Base-by-base conservation (phyloP, 2,888 invertebrate species). In the Platycheirus albimanus region DNA sequence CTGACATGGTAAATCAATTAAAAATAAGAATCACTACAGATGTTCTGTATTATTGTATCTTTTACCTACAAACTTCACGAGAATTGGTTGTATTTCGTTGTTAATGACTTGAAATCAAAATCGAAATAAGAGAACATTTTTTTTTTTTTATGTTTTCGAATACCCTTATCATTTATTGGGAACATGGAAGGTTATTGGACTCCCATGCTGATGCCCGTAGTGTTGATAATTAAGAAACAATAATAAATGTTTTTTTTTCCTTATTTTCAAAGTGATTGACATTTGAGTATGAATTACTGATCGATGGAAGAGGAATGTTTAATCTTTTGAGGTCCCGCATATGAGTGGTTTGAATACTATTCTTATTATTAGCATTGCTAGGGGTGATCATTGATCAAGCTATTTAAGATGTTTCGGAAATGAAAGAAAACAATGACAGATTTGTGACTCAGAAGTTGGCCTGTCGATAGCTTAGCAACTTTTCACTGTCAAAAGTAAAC, bases 1-100 rank as follows among this genome's bases (percentile, higher is more conserved):
- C 43, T 67, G 71, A 81, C 81, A 81, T 77, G 81, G 67, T 81
- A 71, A 76, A 81, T 81, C 81, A 81, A 81, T 81, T 81, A 81
- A 81, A 81, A 81, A 47, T 67, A 45, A 71, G 67, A 81, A 71
- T 72, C 66, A 38, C 45, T 67, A 41, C 71, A 77, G 41, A 69
- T 24, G 47, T 63, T 51, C 28, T 36, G 28, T 30, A 41, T 38
- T 33, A 8, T 43, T 61, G 24, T 24, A 11, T 56, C 56, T 30
- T 52, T 41, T 54, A 28, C 41, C 58, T 43, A 41, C 41, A 8
- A 24, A 58, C 17, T 24, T 15, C n/a, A n/a, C n/a, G n/a, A 28
- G 43, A 7, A 10, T 17, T 8, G 24, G 20, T 38, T 58, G n/a
- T n/a, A 58, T 58, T 41, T 58, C 20, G 7, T 41, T 20, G 58